Evolutionary conservation across 2,113 vertebrate species (phyloP).

Genomic region (Aviceda subcristata): DNA sequence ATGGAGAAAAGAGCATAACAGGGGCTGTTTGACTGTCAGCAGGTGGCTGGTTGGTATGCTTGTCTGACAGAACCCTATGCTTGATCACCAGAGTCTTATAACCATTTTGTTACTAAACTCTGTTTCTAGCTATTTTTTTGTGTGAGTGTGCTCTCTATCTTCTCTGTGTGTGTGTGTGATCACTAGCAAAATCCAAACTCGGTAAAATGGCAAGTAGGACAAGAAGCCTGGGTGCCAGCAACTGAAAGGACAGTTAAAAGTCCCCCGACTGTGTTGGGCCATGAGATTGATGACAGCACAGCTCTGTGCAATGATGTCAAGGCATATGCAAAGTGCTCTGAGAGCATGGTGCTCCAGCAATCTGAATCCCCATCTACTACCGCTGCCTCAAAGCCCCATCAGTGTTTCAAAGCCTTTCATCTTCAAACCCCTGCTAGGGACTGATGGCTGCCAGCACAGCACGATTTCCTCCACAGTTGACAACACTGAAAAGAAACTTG

Average conservation of each 20-base stretch:
- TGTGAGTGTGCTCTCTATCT: not conserved
- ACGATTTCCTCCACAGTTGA: not conserved
- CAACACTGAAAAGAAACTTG: not conserved
- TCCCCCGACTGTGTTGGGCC: not conserved
- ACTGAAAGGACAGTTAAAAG: not conserved
- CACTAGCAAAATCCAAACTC: not conserved
- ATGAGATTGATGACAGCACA: not conserved
- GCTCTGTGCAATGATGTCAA: not conserved
- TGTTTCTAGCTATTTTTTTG: not conserved
- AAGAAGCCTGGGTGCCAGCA: not conserved
- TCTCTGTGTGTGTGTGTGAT: rapidly evolving
- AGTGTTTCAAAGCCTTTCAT: not conserved
- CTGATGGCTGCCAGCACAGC: not conserved
- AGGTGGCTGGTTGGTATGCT: not conserved
- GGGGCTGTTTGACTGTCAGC: not conserved
- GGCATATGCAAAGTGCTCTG: not conserved
- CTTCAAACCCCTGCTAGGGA: not conserved
- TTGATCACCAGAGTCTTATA: not conserved
- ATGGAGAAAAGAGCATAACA: not conserved
- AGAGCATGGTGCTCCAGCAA: not conserved
- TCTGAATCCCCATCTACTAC: not conserved
- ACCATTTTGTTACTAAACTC: not conserved
- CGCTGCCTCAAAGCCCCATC: not conserved
- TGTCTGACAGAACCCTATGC: not conserved
- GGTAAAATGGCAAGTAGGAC: not conserved